Percentiles rank a stretch among this genome's conserved stretches.
These are phyloP conservation scores for Vollenhovia emeryi DNA, from an alignment of 1,140 invertebrate species.

Conservation along the genomic window DNA sequence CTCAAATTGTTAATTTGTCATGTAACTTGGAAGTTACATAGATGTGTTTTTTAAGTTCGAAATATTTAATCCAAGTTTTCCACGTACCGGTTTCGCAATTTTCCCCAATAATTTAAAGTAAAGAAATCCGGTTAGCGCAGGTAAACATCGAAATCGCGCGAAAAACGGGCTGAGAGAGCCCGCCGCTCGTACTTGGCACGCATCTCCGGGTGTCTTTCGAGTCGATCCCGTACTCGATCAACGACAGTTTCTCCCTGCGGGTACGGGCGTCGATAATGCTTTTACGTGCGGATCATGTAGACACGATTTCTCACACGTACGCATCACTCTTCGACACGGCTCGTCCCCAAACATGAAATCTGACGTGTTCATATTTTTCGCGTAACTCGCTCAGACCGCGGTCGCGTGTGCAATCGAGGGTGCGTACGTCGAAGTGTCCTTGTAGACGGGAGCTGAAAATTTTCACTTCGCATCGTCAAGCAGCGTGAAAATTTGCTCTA, in stretches of 20 bases:
- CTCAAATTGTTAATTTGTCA: too few species aligned
- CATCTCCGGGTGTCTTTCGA: constrained; percentile 53
- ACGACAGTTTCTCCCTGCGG: constrained; percentile 63
- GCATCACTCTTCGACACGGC: constrained; percentile 12
- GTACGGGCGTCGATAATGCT: constrained; percentile 26
- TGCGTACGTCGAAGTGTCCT: too few species aligned
- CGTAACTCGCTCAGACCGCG: neutral
- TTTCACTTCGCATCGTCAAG: neutral
- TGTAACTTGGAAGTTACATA: neutral
- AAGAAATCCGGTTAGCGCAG: neutral
- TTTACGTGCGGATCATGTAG: constrained; percentile 66
- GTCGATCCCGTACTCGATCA: constrained; percentile 57
- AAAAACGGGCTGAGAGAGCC: neutral
- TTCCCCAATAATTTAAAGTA: neutral
- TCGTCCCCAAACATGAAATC: constrained; percentile 22
- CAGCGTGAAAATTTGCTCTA: neutral
- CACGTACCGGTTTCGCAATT: neutral
- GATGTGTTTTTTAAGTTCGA: neutral
- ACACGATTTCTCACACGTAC: constrained; percentile 67
- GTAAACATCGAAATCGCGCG: neutral
- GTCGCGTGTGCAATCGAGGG: constrained; percentile 12
- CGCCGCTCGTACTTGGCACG: constrained; percentile 35
- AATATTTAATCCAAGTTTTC: neutral
- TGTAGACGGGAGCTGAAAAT: neutral
- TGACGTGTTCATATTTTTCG: constrained; percentile 48